Evolutionary conservation across 1,140 invertebrate species (phyloP), one percentile per base, ranked within the genome.

Genomic region (Magallana ariakensis): DNA sequence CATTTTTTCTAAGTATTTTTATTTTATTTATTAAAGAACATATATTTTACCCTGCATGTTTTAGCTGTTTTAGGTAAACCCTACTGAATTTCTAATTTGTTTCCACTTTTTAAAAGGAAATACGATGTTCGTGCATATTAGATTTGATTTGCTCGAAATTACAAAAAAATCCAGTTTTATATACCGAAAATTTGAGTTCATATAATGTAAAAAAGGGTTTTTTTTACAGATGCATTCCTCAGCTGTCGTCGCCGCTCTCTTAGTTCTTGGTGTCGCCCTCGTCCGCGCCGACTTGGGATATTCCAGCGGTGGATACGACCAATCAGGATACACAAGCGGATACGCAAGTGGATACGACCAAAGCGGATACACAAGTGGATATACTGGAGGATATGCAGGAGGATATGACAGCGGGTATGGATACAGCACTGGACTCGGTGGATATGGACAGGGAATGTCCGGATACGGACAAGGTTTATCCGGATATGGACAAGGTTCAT

Each of bases 331-430:
- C 62, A 19, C 62, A 70, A 26, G 19, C 62, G 62, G 62, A 33
- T 70, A 70, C 62, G 26, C n/a, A 19, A 70, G 62, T 70, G 62
- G 62, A 70, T 70, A 70, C 22, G 62, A 70, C n/a, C 62, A 70
- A 19, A 19, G 19, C 8, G 62, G 62, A 70, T 70, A 70, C 62
- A 19, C 22, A 22, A 19, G 16, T 22, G 62, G 62, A 70, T 70
- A 70, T 70, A 9, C 62, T 22, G 62, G 62, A 70, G 62, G 58
- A 62, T n/a, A n/a, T 62, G 58, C 16, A n/a, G 58, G 62, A 70
- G 19, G 62, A 70, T 70, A 70, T 16, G 15, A 16, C 15, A n/a
- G 16, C 5, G 58, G 58, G 19, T 16, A 16, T 15, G 58, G 33
- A 46, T 46, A 46, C 62, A 70, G 19, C 62, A 70, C 62, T 7